Evolutionary conservation across 1,140 invertebrate genomes (phyloP).

Genomic region (Drosophila ananassae): DNA sequence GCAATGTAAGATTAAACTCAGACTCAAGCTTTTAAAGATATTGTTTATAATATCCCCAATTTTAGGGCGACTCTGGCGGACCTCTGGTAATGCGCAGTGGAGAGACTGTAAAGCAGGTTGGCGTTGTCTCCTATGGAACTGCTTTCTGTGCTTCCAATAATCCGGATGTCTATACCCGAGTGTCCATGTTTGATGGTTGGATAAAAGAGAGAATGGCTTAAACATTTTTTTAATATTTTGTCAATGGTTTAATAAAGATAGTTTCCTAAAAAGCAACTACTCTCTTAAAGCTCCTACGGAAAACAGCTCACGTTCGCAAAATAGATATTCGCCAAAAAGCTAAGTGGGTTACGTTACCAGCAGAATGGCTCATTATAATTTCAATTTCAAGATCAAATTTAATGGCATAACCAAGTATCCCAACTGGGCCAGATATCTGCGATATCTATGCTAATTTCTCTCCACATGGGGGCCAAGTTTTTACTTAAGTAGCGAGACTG

Average conservation of each 20-base stretch:
- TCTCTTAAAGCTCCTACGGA: background rate
- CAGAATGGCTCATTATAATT: constrained; percentile 54
- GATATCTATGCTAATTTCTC: constrained; percentile 63
- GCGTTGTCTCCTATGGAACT: constrained; percentile 89
- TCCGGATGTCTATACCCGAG: constrained; percentile 86
- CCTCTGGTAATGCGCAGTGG: constrained; percentile 85
- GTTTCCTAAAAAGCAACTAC: background rate
- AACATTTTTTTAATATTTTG: background rate
- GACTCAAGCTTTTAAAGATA: constrained; percentile 73
- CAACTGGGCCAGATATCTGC: constrained; percentile 41
- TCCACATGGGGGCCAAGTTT: constrained; percentile 35
- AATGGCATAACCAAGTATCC: constrained; percentile 65
- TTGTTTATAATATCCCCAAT: background rate
- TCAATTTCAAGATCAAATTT: constrained; percentile 76
- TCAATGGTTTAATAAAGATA: background rate
- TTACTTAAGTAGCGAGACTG: constrained; percentile 31
- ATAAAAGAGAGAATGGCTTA: constrained; percentile 80
- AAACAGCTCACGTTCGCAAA: background rate
- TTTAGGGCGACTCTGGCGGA: constrained; percentile 90
- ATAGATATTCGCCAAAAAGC: constrained; percentile 9
- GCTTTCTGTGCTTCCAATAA: constrained; percentile 85
- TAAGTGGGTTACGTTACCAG: constrained; percentile 51
- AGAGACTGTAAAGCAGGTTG: constrained; percentile 84
- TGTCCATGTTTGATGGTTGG: constrained; percentile 85
- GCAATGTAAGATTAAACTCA: constrained; percentile 46